A percentile compares a stretch with the other conserved stretches of the same genome.
These are phyloP conservation scores for Fabriciana adippe DNA, from an alignment of 2,888 invertebrate genomes.

Conservation along the genomic window DNA sequence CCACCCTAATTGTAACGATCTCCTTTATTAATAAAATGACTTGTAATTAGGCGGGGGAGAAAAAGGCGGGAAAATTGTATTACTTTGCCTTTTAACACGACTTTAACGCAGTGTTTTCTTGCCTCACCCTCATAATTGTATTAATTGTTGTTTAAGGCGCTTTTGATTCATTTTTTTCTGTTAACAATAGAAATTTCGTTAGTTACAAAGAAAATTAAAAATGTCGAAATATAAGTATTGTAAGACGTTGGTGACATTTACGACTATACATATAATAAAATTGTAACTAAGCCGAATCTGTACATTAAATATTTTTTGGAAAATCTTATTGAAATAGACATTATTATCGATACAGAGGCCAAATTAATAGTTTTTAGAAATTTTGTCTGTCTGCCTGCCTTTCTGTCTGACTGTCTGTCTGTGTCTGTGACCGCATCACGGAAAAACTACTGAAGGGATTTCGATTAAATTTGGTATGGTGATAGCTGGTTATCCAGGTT, in stretches of 20 bases:
- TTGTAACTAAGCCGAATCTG: too few relatives aligned
- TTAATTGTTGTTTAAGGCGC: conserved; percentile 72
- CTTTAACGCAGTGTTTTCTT: conserved; percentile 69
- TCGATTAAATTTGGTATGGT: too few relatives aligned
- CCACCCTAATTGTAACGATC: conserved; percentile 71
- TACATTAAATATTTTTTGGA: too few relatives aligned
- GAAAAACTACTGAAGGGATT: too few relatives aligned
- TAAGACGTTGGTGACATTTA: background rate
- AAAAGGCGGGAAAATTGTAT: conserved; percentile 77
- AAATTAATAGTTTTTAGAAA: too few relatives aligned
- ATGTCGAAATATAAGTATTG: background rate
- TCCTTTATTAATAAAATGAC: conserved; percentile 76
- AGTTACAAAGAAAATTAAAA: background rate
- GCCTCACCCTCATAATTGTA: conserved; percentile 72
- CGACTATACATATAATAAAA: too few relatives aligned
- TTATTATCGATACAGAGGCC: too few relatives aligned
- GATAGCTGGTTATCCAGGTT: too few relatives aligned
- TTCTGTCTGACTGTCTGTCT: too few relatives aligned
- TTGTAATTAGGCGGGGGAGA: conserved; percentile 78
- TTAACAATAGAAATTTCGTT: background rate
- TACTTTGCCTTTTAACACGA: conserved; percentile 70
- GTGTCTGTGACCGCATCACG: too few relatives aligned
- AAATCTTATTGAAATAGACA: too few relatives aligned
- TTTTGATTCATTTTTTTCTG: conserved; percentile 53
- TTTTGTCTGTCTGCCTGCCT: too few relatives aligned